Conservation (phyloP, 2,888 invertebrate species). For the Synergus gifuensis region DNA sequence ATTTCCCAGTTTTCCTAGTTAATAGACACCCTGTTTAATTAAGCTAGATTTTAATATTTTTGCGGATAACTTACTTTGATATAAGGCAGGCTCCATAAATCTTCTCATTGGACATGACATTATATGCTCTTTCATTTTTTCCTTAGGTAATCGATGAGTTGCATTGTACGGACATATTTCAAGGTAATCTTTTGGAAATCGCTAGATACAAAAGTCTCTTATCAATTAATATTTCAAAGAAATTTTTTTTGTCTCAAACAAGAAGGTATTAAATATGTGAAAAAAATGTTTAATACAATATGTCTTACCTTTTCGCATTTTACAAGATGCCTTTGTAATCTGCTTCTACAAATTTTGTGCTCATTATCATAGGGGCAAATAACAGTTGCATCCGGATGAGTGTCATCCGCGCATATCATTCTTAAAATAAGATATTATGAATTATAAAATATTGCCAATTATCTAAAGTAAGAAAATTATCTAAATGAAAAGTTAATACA, state of each 20-base stretch:
- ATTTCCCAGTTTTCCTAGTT: no score
- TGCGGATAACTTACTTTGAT: conserved; percentile 15
- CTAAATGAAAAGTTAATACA: no score
- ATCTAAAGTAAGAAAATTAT: no score
- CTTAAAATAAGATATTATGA: not conserved
- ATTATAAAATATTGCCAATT: no score
- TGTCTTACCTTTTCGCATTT: conserved; percentile 72
- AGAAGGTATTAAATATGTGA: no score
- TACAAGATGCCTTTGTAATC: conserved; percentile 70
- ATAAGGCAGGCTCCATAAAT: not conserved
- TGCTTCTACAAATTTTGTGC: conserved; percentile 66
- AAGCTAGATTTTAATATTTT: not conserved
- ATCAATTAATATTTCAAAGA: not conserved
- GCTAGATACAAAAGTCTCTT: conserved; percentile 57
- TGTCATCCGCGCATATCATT: not conserved
- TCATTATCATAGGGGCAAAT: conserved; percentile 63
- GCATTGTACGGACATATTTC: conserved; percentile 72
- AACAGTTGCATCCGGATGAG: not conserved
- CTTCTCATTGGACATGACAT: conserved; percentile 60
- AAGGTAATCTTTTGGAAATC: conserved; percentile 67
- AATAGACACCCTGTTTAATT: no score
- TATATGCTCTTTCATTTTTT: conserved; percentile 68
- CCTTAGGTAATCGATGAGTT: conserved; percentile 67
- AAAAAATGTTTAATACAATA: not conserved
- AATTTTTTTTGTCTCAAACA: not conserved